Conservation (phyloP, 2,797 vertebrate genomes). For the Thunnus albacares region DNA sequence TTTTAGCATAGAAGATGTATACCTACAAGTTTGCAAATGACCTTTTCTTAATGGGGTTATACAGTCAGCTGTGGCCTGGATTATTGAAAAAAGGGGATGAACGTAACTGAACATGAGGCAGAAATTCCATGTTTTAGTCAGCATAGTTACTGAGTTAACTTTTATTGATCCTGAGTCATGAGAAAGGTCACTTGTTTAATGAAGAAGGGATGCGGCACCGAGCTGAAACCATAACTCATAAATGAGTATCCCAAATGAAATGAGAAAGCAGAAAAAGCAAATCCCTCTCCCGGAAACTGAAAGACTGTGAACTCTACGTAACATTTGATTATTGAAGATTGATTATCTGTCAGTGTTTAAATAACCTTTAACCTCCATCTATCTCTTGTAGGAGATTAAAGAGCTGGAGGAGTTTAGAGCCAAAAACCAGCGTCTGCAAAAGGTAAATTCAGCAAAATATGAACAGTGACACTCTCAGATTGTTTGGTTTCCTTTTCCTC, state of each 20-base stretch:
- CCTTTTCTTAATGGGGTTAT: background rate
- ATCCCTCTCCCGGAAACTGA: background rate
- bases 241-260: background rate
- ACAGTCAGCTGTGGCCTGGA: background rate
- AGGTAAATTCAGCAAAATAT: slow-evolving; percentile 74
- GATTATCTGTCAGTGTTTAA: slow-evolving; percentile 1
- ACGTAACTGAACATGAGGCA: background rate
- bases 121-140: background rate
- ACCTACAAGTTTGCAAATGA: background rate
- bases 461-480: background rate
- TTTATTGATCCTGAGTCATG: background rate
- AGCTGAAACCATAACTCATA: background rate
- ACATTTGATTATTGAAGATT: background rate
- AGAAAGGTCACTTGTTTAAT: background rate
- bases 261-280: background rate
- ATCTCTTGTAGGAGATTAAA: slow-evolving; percentile 90
- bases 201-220: background rate
- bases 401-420: slow-evolving; percentile 94
- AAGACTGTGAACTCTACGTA: background rate
- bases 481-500: background rate
- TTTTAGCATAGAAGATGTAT: background rate
- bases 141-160: background rate
- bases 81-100: background rate
- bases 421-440: slow-evolving; percentile 96
- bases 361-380: slow-evolving; percentile 38